These are phyloP conservation scores for Drosophila parabipectinata DNA, from an alignment of 1,140 invertebrate species.

Conservation along the genomic window DNA sequence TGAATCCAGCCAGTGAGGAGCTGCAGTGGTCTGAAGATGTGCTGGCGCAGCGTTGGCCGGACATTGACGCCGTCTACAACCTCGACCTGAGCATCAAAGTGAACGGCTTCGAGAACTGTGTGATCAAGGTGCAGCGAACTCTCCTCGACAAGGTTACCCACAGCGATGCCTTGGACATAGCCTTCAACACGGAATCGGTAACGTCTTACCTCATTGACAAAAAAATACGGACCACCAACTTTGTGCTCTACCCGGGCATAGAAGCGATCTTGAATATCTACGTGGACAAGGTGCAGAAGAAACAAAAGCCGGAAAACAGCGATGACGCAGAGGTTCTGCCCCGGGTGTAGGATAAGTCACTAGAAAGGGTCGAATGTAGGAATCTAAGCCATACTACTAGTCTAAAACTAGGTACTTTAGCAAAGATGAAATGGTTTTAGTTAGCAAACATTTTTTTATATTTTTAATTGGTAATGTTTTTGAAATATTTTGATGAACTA, in stretches of 20 bases:
- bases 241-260: constrained; percentile 78
- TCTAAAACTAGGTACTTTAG: neutral
- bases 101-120: constrained; percentile 85
- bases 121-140: constrained; percentile 85
- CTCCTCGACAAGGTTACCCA: constrained; percentile 85
- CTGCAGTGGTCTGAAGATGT: constrained; percentile 88
- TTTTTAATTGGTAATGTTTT: neutral
- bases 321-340: constrained; percentile 27
- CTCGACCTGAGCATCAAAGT: constrained; percentile 88
- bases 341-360: constrained; percentile 7
- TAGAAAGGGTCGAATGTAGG: neutral
- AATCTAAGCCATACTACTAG: neutral
- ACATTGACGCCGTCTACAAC: constrained; percentile 89
- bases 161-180: constrained; percentile 86
- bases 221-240: constrained; percentile 76
- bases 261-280: constrained; percentile 81
- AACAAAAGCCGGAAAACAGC: constrained; percentile 35
- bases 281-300: constrained; percentile 66
- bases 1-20: constrained; percentile 84
- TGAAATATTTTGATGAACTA: neutral
- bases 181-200: constrained; percentile 84
- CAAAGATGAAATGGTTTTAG: neutral
- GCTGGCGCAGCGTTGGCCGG: constrained; percentile 91
- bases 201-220: constrained; percentile 78
- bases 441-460: neutral